Evolutionary conservation across 1,140 invertebrate species (phyloP).

Genomic region (Batillaria attramentaria): DNA sequence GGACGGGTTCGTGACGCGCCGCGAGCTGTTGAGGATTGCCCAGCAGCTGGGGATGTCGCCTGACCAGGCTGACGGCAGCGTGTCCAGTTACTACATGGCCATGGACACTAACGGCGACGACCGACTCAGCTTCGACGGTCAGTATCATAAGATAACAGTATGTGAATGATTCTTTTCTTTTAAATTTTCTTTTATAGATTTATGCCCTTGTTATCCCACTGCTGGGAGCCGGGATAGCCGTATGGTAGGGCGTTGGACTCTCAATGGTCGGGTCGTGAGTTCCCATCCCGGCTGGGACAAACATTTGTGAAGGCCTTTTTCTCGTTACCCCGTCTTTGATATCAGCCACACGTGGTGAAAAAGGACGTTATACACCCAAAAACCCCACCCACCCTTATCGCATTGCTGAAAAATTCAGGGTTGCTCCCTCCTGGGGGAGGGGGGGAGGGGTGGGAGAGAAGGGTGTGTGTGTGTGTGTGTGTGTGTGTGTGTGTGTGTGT

Average conservation of each 20-base stretch:
- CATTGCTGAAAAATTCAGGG: too few species aligned
- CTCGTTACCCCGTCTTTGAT: not conserved
- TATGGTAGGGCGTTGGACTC: not conserved
- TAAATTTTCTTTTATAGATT: too few species aligned
- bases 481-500: not conserved
- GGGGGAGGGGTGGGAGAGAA: not conserved
- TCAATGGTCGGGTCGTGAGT: too few species aligned
- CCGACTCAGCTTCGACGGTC: conserved; percentile 55
- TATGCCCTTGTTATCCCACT: not conserved
- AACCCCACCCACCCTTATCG: too few species aligned
- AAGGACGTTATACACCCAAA: too few species aligned
- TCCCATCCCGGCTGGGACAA: not conserved
- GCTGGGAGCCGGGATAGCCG: not conserved
- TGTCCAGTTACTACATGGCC: conserved; percentile 54
- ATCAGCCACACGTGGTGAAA: too few species aligned
- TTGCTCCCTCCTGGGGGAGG: not conserved
- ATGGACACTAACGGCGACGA: conserved; percentile 52
- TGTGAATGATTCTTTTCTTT: too few species aligned
- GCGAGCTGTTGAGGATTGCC: conserved; percentile 54
- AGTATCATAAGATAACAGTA: not conserved
- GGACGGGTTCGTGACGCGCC: conserved; percentile 52
- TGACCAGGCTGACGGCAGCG: conserved; percentile 48
- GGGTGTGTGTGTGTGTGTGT: not conserved
- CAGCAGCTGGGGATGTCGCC: conserved; percentile 52
- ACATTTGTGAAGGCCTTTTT: not conserved